Evolutionary conservation across 2,113 vertebrate species (phyloP).

Genomic region (Tamias sibiricus): DNA sequence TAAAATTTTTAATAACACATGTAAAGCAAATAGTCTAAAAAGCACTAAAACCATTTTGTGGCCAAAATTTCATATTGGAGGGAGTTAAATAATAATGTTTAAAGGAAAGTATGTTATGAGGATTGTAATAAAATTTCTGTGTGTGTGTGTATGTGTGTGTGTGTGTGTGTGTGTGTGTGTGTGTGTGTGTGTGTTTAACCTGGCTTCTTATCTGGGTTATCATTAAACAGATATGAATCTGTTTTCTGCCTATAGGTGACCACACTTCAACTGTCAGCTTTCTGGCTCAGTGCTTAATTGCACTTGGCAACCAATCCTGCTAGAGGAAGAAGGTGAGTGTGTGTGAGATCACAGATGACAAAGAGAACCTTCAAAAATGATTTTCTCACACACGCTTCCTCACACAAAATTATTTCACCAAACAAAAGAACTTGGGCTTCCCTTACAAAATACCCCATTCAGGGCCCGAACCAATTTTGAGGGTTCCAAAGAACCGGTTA

Average conservation of each 20-base stretch:
- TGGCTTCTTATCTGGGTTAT: neutral
- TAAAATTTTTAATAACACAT: constrained; percentile 27
- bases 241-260: neutral
- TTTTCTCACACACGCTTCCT: neutral
- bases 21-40: constrained; percentile 27
- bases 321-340: neutral
- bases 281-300: neutral
- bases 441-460: neutral
- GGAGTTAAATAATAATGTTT: neutral
- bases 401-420: neutral
- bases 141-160: too few species aligned
- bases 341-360: neutral
- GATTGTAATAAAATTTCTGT: too few species aligned
- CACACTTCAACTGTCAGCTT: neutral
- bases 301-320: neutral
- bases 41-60: neutral
- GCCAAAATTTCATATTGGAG: neutral
- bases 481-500: neutral
- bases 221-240: neutral
- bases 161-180: too few species aligned
- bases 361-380: neutral
- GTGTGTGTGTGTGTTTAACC: too few species aligned
- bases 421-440: neutral
- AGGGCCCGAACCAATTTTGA: neutral
- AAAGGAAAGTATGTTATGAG: neutral